These are phyloP conservation scores for Chrysogorgia sp. DNA, from an alignment of 92 coral and sea anemone genomes.

Conservation along the genomic window DNA sequence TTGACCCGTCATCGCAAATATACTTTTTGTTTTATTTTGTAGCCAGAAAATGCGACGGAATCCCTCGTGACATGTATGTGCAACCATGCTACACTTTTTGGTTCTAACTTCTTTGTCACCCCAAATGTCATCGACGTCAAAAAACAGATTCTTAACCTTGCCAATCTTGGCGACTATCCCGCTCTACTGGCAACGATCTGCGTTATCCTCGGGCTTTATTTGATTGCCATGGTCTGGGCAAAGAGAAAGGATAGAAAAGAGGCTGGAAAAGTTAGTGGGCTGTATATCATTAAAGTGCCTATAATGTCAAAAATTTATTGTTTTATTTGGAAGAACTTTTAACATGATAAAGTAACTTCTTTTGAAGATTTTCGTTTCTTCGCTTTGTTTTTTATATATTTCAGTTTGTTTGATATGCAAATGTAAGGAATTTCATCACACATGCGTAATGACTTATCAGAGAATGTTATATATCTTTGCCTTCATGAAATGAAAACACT, in stretches of 20 bases:
- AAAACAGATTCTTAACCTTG: constrained; percentile 49
- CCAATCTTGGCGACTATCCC: constrained; percentile 64
- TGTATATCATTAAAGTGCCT: too few relatives aligned
- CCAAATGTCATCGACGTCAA: constrained; percentile 76
- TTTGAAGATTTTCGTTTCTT: too few relatives aligned
- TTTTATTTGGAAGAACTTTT: too few relatives aligned
- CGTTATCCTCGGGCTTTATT: constrained; percentile 68
- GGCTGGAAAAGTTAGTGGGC: constrained; percentile 63
- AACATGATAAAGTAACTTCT: too few relatives aligned
- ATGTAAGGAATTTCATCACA: too few relatives aligned
- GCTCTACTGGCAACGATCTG: constrained; percentile 83
- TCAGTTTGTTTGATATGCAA: too few relatives aligned
- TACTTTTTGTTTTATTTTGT: background rate
- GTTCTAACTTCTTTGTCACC: constrained; percentile 86
- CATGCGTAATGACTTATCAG: too few relatives aligned
- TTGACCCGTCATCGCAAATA: background rate
- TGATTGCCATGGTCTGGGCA: constrained; percentile 82
- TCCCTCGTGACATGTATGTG: constrained; percentile 75
- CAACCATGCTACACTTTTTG: constrained; percentile 92
- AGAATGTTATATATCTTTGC: too few relatives aligned
- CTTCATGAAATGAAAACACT: too few relatives aligned
- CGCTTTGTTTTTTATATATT: too few relatives aligned
- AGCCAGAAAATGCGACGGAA: constrained; percentile 76
- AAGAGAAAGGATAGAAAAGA: constrained; percentile 76
- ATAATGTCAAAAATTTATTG: too few relatives aligned